These are phyloP conservation scores for Sebastes taczanowskii DNA, from an alignment of 2,797 vertebrate species.

Conservation along the genomic window DNA sequence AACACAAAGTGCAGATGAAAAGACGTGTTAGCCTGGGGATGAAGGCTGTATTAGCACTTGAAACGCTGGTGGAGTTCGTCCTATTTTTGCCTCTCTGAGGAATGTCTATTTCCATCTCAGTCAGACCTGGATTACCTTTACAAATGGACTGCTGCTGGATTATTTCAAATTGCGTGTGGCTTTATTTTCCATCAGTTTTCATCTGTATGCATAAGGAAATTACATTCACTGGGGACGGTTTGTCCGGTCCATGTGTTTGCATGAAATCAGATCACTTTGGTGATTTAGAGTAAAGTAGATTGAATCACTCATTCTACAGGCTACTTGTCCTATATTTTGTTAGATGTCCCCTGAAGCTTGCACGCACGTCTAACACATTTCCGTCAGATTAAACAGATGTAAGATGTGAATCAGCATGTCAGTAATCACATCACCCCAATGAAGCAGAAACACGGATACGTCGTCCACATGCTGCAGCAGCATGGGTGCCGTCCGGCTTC, in stretches of 20 bases:
- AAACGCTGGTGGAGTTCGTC: constrained; percentile 18
- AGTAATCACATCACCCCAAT: neutral
- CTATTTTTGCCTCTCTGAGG: constrained; percentile 23
- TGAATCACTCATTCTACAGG: constrained; percentile 5
- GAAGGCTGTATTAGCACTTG: constrained; percentile 42
- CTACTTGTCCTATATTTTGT: neutral
- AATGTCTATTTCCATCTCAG: constrained; percentile 26
- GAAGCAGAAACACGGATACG: neutral
- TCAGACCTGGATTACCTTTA: constrained; percentile 25
- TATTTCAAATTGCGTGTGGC: neutral
- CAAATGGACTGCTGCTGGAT: constrained; percentile 1
- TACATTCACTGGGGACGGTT: neutral
- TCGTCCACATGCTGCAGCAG: neutral
- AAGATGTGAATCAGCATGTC: neutral
- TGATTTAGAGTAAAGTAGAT: constrained; percentile 4
- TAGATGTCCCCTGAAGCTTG: neutral
- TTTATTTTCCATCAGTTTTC: constrained; percentile 16
- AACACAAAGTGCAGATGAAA: constrained; percentile 51
- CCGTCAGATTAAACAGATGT: constrained; percentile 7
- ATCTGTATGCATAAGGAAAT: constrained; percentile 13
- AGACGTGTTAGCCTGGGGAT: constrained; percentile 21
- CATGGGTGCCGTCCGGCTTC: neutral
- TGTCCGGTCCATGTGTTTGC: neutral
- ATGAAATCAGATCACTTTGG: constrained; percentile 22
- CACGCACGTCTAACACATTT: neutral